Conservation (phyloP, 2,888 invertebrate species). For the Rhyacophila evoluta region DNA sequence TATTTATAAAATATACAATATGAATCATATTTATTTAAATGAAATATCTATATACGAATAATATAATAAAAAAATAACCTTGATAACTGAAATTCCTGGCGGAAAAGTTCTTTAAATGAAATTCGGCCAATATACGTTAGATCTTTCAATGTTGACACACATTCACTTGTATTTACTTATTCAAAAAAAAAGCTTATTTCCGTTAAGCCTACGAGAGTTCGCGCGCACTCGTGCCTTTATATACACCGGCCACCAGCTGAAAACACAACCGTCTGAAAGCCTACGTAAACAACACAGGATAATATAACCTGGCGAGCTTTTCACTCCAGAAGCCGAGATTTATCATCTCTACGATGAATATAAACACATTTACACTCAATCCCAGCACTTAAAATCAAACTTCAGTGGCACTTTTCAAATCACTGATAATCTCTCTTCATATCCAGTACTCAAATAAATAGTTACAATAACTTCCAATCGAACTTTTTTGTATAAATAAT, state of each 20-base stretch:
- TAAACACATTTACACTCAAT: background rate
- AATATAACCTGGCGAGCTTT: conserved; percentile 7
- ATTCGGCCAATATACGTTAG: background rate
- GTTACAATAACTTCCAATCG: background rate
- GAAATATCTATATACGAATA: too few relatives aligned
- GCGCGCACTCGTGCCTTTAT: background rate
- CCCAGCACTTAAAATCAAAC: background rate
- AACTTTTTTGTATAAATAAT: background rate
- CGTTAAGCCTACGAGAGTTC: background rate
- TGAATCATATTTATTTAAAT: too few relatives aligned
- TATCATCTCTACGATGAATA: background rate
- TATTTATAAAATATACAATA: too few relatives aligned
- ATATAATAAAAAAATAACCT: too few relatives aligned
- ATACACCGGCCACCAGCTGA: background rate
- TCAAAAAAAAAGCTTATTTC: background rate
- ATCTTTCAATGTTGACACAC: background rate
- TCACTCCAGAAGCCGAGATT: background rate
- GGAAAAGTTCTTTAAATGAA: too few relatives aligned
- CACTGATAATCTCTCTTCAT: background rate
- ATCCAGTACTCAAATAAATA: background rate
- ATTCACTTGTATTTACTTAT: background rate
- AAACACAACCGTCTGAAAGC: background rate
- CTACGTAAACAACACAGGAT: background rate
- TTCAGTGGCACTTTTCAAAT: background rate
- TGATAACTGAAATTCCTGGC: too few relatives aligned